phyloP scores from a whole-genome alignment of 2,888 invertebrate species.

The Carpatolechia fugitivella region DNA sequence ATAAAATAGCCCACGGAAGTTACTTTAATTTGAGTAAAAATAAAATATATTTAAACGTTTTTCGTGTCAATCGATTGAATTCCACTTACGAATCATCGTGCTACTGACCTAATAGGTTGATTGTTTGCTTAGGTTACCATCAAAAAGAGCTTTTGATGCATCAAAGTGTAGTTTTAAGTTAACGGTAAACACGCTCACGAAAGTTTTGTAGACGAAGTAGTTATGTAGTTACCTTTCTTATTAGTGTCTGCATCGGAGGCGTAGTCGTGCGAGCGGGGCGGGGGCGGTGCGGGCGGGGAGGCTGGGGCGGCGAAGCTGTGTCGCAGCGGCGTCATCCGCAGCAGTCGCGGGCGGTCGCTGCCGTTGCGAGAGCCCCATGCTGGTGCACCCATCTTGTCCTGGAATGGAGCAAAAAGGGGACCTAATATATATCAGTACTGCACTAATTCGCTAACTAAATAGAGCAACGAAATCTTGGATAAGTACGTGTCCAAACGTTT shows the following conservation, averaged over 20 bases:
- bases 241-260: conserved; percentile 81
- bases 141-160: background rate
- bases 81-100: background rate
- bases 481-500: no score
- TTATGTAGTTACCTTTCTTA: conserved; percentile 67
- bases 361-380: conserved; percentile 73
- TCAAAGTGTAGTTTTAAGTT: background rate
- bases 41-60: background rate
- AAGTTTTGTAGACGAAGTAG: conserved; percentile 1
- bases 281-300: conserved; percentile 64
- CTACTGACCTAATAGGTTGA: background rate
- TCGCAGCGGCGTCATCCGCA: conserved; percentile 79
- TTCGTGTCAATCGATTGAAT: background rate
- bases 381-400: conserved; percentile 63
- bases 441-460: no score
- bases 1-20: no score
- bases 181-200: conserved; percentile 11
- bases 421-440: no score
- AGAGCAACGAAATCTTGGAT: no score
- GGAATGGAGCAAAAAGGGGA: no score
- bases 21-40: no score
- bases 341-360: conserved; percentile 74
- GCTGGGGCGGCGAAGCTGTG: conserved; percentile 79
- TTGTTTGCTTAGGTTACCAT: conserved; percentile 6
- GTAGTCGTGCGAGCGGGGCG: conserved; percentile 65